Conservation (phyloP, 2,797 vertebrate genomes). For the Champsocephalus esox region DNA sequence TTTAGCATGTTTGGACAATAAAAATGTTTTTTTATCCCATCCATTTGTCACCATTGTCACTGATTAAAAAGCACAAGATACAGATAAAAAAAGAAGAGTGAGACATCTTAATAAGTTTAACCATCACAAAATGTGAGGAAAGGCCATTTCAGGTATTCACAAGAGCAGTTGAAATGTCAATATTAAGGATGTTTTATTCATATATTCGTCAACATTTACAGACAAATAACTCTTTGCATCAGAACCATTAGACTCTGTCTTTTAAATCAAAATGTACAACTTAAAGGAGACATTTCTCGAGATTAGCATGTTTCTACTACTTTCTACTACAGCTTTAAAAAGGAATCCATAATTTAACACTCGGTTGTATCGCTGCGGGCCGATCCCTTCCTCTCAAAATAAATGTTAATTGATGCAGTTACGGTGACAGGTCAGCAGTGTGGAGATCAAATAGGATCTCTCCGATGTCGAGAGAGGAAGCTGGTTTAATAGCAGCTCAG, state of each 20-base stretch:
- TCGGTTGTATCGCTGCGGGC: conserved; percentile 4
- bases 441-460: conserved; percentile 59
- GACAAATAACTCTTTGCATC: not conserved
- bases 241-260: not conserved
- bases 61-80: not conserved
- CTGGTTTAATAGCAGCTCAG: conserved; percentile 32
- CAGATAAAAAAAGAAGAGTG: not conserved
- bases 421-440: conserved; percentile 60
- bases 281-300: not conserved
- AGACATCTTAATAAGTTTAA: not conserved
- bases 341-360: conserved; percentile 26
- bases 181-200: too few relatives aligned
- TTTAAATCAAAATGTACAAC: not conserved
- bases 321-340: conserved; percentile 14
- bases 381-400: conserved; percentile 40
- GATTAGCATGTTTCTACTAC: not conserved
- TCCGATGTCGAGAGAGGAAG: conserved; percentile 36
- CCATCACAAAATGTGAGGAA: not conserved
- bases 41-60: not conserved
- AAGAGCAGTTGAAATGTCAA: too few relatives aligned
- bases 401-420: conserved; percentile 50
- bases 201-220: not conserved
- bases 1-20: conserved; percentile 1
- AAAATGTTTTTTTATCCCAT: not conserved
- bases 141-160: not conserved